phyloP scores from a whole-genome alignment of 2,113 vertebrate species.

The Garra rufa region DNA sequence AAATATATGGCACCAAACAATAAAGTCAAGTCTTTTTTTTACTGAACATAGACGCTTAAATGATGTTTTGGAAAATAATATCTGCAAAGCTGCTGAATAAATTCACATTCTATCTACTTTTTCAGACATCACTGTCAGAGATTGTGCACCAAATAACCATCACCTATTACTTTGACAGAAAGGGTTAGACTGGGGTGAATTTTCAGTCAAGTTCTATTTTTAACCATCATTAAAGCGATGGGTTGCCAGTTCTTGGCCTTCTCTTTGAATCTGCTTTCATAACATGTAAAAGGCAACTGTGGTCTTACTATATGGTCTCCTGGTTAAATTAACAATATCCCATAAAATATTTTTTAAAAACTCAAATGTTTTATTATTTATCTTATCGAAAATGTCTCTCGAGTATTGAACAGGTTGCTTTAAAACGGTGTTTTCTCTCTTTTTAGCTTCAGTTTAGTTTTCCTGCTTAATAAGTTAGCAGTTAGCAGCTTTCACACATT shows the following conservation, averaged over 20 bases:
- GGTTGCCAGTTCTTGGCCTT: neutral
- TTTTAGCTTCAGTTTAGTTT: no score
- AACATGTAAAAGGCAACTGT: neutral
- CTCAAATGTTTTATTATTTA: neutral
- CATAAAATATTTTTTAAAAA: no score
- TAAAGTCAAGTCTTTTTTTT: neutral
- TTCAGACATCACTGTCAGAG: neutral
- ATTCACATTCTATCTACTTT: neutral
- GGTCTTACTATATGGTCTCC: neutral
- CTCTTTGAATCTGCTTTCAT: neutral
- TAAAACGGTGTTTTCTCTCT: neutral
- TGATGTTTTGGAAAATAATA: neutral
- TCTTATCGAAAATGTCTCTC: neutral
- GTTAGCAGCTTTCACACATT: no score
- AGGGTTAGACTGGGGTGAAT: neutral
- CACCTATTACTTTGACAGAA: neutral
- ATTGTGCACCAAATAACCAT: neutral
- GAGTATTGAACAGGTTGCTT: neutral
- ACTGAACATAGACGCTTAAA: neutral
- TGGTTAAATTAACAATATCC: neutral
- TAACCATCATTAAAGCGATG: neutral
- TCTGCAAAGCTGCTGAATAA: neutral
- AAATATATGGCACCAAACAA: neutral
- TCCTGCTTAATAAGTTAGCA: no score
- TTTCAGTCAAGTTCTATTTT: neutral